Evolutionary conservation across 2,888 invertebrate species (phyloP), one percentile per base, ranked within the genome.

Genomic region (Zygothrica quintamaculata): DNA sequence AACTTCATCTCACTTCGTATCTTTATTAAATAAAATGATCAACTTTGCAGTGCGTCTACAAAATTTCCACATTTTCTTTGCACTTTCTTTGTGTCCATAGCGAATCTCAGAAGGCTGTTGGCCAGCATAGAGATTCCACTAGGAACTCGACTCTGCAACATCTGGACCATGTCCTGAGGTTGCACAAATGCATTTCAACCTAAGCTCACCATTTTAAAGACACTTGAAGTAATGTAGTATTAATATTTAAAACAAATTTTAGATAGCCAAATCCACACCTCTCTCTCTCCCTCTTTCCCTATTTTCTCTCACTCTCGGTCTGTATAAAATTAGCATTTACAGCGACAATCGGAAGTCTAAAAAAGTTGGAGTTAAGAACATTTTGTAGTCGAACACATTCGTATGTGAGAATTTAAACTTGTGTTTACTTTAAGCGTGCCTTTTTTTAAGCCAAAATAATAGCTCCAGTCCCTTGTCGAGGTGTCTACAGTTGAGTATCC

Each of bases 11-110:
- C 26, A 22, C 37, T 40, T 53, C 42, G 62, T 61, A 62, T 39
- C 76, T 66, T 40, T 12, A 39, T 40, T 64, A 59, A 74, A 78
- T 84, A 84, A 84, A 78, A 76, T 67, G 65, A 85, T 80, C 84
- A 73, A 67, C 62, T 84, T 66, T 72, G 47, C 36, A 58, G 40
- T 74, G 67, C 47, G 22, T 31, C 60, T 11, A 26, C 9, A 9
- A 5, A 29, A n/a, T 29, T 5, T 29, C 29, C 26, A 26, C 26
- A 26, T 4, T 26, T 15, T 37, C 48, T 48, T 12, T 29, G 16
- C 16, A 1, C 11, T 5, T 18, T 40, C 31, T 18, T 9, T 3
- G 18, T n/a, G n/a, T n/a, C 37, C 71, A 8, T 68, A 42, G 13
- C 47, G 13, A 64, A 70, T 51, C 25, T 22, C 33, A 39, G 9